phyloP scores from a whole-genome alignment of 2,113 vertebrate species.

The Candoia aspera region DNA sequence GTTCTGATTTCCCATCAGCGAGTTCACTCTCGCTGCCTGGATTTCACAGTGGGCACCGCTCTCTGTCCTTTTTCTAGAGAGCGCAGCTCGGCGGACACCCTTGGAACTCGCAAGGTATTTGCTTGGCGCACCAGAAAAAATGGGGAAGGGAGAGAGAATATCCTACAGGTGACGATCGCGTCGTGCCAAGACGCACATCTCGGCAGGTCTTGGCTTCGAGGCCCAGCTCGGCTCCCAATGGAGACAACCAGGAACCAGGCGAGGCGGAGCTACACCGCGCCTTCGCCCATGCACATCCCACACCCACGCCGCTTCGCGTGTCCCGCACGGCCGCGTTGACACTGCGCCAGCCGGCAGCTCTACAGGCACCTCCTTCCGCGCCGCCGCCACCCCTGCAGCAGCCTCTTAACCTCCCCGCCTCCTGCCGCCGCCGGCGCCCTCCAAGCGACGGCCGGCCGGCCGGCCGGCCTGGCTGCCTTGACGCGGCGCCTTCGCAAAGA shows the following conservation, averaged over 20 bases:
- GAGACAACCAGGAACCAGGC: neutral
- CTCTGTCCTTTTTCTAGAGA: neutral
- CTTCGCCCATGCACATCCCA: neutral
- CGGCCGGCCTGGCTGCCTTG: neutral
- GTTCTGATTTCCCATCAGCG: conserved; percentile 3
- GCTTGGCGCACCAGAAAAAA: neutral
- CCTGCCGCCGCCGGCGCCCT: neutral
- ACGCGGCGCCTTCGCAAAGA: neutral
- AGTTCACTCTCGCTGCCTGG: neutral
- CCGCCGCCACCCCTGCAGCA: neutral
- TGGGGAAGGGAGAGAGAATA: neutral
- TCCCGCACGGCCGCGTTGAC: neutral
- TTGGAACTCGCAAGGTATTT: neutral
- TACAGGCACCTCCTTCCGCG: neutral
- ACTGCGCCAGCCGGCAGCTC: neutral
- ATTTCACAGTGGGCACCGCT: neutral
- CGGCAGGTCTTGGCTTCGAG: neutral
- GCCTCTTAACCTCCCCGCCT: neutral
- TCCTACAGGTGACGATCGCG: conserved; percentile 41
- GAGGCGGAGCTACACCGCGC: neutral
- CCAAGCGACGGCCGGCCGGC: conserved; percentile 18
- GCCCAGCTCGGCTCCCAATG: neutral
- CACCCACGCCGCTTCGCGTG: neutral
- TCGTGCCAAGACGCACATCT: neutral
- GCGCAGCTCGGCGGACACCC: neutral